Conservation (phyloP, 2,113 vertebrate species). For the Argyrosomus japonicus region DNA sequence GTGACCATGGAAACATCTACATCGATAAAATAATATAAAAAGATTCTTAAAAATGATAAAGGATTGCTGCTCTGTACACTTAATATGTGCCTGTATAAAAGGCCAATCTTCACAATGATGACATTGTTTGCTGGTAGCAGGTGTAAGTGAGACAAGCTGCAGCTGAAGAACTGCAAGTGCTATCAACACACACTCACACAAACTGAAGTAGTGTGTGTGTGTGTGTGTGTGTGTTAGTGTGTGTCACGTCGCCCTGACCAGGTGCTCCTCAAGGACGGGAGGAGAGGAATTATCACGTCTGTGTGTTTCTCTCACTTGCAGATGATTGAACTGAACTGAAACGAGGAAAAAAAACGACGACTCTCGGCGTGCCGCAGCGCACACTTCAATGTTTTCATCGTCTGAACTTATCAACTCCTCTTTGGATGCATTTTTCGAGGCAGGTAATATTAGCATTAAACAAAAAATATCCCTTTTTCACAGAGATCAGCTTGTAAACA, state of each 20-base stretch:
- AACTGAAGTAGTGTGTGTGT: conserved; percentile 29
- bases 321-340: neutral
- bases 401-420: conserved; percentile 27
- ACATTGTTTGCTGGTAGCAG: conserved; percentile 20
- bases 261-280: conserved; percentile 63
- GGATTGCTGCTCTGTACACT: neutral
- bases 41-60: neutral
- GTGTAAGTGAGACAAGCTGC: conserved; percentile 14
- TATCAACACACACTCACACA: conserved; percentile 14
- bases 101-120: neutral
- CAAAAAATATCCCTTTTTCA: conserved; percentile 44
- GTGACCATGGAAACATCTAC: neutral
- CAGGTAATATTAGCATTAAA: conserved; percentile 32
- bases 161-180: conserved; percentile 11
- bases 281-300: too few species aligned
- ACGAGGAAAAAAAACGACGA: neutral
- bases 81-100: neutral
- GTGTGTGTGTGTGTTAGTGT: conserved; percentile 16
- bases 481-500: conserved; percentile 68
- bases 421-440: neutral
- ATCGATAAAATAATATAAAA: neutral
- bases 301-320: neutral
- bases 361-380: neutral
- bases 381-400: neutral
- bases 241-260: conserved; percentile 35